phyloP scores from a whole-genome alignment of 2,888 invertebrate species.

The Frankliniella intonsa region DNA sequence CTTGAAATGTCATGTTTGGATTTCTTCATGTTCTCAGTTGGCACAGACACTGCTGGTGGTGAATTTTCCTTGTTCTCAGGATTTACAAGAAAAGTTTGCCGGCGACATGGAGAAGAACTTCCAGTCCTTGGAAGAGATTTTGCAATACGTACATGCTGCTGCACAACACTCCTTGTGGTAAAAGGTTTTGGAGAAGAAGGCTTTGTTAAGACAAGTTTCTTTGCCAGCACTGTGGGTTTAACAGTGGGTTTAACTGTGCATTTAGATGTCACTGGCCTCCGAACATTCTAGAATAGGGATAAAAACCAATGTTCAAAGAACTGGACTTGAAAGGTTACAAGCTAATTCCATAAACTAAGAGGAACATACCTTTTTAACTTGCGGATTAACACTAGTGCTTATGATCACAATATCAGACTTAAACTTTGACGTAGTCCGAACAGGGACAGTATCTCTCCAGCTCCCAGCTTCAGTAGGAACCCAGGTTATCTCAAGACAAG shows the following conservation, averaged over 20 bases:
- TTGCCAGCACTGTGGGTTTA: slow-evolving; percentile 1
- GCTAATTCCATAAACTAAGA: not conserved
- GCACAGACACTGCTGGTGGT: not conserved
- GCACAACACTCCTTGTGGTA: not conserved
- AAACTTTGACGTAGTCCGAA: slow-evolving; percentile 28
- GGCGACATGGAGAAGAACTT: slow-evolving; percentile 28
- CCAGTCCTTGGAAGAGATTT: slow-evolving; percentile 27
- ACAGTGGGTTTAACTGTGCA: not conserved
- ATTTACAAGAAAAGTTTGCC: slow-evolving; percentile 19
- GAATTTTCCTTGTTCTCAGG: not conserved
- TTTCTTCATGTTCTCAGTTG: not conserved
- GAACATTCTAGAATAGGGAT: not conserved
- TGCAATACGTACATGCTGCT: not conserved
- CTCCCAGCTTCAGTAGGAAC: slow-evolving; percentile 56
- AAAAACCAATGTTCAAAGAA: not conserved
- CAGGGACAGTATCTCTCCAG: slow-evolving; percentile 56
- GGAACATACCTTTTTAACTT: not conserved
- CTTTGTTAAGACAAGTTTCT: not conserved
- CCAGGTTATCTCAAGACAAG: slow-evolving; percentile 59
- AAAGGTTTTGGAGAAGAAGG: not conserved
- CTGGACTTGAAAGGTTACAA: not conserved
- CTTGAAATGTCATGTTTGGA: not conserved
- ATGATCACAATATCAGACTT: not conserved
- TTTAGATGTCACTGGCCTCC: not conserved
- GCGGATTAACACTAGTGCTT: not conserved